A percentile compares a stretch with the other conserved stretches of the same genome.
phyloP scores from a whole-genome alignment of 2,888 invertebrate species.

The Atethmia centrago region DNA sequence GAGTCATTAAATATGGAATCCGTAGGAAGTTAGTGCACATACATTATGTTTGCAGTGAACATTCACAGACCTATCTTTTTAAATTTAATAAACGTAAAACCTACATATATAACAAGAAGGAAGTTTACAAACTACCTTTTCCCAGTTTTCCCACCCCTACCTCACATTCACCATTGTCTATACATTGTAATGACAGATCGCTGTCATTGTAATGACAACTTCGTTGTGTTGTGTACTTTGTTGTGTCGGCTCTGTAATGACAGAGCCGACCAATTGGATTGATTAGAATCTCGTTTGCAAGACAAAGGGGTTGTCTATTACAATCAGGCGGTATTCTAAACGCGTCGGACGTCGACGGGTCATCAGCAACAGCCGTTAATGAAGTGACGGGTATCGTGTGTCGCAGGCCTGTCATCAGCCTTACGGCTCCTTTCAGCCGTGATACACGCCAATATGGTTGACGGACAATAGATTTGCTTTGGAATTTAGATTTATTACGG shows the following conservation, averaged over 20 bases:
- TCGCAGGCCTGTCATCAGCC: conserved; percentile 42
- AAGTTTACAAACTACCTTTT: conserved; percentile 31
- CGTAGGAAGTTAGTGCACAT: neutral
- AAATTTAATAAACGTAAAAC: conserved; percentile 1
- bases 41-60: neutral
- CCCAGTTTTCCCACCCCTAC: conserved; percentile 29
- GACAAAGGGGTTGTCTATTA: conserved; percentile 59
- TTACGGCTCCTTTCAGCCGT: conserved; percentile 20
- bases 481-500: neutral
- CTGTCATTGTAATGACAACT: conserved; percentile 51
- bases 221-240: no score
- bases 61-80: neutral
- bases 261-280: conserved; percentile 56
- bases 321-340: conserved; percentile 36
- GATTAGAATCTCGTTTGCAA: conserved; percentile 70
- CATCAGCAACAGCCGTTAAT: conserved; percentile 64
- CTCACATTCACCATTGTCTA: conserved; percentile 47
- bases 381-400: conserved; percentile 66
- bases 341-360: conserved; percentile 51
- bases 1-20: neutral
- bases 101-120: conserved; percentile 14
- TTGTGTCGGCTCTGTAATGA: no score
- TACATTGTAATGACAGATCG: conserved; percentile 41
- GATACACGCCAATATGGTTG: conserved; percentile 29
- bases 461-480: neutral